These are phyloP conservation scores for Theocolax elegans DNA, from an alignment of 1,140 invertebrate species.

Conservation along the genomic window DNA sequence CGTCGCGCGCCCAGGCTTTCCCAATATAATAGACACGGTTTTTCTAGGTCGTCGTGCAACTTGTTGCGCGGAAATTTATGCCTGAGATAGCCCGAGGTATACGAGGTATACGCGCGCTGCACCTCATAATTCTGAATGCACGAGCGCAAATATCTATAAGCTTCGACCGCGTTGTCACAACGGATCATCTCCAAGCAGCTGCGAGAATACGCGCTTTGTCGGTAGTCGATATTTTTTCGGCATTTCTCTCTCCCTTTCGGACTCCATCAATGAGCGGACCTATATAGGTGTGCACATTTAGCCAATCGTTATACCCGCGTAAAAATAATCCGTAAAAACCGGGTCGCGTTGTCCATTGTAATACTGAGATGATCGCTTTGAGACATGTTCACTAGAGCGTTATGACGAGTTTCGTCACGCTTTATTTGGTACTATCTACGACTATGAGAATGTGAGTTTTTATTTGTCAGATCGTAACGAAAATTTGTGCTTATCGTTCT, in stretches of 20 bases:
- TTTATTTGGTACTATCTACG: constrained; percentile 32
- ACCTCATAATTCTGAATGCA: constrained; percentile 47
- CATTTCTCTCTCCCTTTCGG: neutral
- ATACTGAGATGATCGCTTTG: neutral
- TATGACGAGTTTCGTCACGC: constrained; percentile 11
- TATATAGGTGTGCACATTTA: no score
- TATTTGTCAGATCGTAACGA: no score
- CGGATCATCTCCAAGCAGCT: constrained; percentile 56
- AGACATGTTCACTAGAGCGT: constrained; percentile 24
- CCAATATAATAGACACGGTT: no score
- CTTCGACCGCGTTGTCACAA: constrained; percentile 47
- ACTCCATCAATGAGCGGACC: constrained; percentile 24
- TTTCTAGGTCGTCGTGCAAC: constrained; percentile 50
- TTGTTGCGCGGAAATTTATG: constrained; percentile 63
- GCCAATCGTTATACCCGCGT: constrained; percentile 1
- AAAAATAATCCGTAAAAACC: constrained; percentile 33
- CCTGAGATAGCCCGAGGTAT: constrained; percentile 46
- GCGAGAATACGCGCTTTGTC: constrained; percentile 44
- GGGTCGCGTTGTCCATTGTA: neutral
- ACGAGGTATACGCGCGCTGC: constrained; percentile 43
- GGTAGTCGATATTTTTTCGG: constrained; percentile 26
- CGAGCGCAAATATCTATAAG: constrained; percentile 38
- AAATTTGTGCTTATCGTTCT: no score
- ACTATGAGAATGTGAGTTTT: no score
- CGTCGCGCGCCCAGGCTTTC: neutral